Evolutionary conservation across 2,113 vertebrate genomes (phyloP), one percentile per base, ranked within the genome.

Genomic region (Pelobates fuscus): DNA sequence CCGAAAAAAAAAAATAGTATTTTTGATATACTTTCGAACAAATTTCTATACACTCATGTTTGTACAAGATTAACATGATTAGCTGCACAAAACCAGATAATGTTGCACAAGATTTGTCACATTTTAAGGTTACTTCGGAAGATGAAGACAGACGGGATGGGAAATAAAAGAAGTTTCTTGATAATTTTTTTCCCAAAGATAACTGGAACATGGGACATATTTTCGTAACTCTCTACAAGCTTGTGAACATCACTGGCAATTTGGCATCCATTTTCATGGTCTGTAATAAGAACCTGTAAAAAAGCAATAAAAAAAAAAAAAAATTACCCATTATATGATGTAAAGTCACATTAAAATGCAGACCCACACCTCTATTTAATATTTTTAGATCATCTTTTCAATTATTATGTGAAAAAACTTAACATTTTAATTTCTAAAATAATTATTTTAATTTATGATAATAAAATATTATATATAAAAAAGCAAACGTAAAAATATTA

Each of bases 211-310:
- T 77, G n/a, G 63, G 79, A 78, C 81, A 61, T 64, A 71, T 77
- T 79, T 78, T 84, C 80, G 77, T 78, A 82, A 58, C 78, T 67
- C 85, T 83, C 86, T 89, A 86, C 81, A 87, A 44, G 78, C 78
- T 77, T 89, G 81, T 87, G 84, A 78, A 20, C 84, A 84, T 81
- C 84, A 84, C 84, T 81, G 81, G 66, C 83, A 84, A 79, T 81
- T 63, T 72, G 78, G 66, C 37, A 72, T 72, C 65, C 21, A 58
- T 5, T 15, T 5, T 87, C 87, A 91, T 61, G 83, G 88, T 83
- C 89, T 91, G 81, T 86, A 86, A 86, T 77, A 84, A 82, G 82
- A 88, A 82, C 91, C 91, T 93, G 67, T 65, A 77, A 85, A 77
- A 10, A 77, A 68, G 71, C 23, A 80, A 15, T 10, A 78, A 17